phyloP scores from a whole-genome alignment of 2,113 vertebrate genomes.

The Takifugu bimaculatus region DNA sequence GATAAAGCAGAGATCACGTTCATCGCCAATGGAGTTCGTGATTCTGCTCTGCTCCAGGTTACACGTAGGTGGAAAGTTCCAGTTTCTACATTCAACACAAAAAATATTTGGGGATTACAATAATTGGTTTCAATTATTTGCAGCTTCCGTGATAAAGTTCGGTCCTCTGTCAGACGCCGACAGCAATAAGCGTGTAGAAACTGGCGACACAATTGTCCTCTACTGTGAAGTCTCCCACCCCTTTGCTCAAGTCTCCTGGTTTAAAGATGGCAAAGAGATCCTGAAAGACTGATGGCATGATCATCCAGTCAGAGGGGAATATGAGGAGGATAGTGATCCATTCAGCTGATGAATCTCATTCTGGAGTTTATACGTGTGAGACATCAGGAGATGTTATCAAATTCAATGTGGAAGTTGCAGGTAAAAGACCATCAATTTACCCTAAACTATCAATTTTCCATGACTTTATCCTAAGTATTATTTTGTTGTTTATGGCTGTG shows the following conservation, averaged over 20 bases:
- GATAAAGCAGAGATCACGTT: slow-evolving; percentile 80
- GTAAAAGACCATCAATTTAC: slow-evolving; percentile 43
- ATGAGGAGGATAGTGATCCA: slow-evolving; percentile 76
- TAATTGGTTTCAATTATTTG: slow-evolving; percentile 5
- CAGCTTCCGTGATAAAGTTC: slow-evolving; percentile 69
- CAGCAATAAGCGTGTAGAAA: slow-evolving; percentile 55
- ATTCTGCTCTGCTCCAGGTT: slow-evolving; percentile 79
- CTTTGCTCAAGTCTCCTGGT: slow-evolving; percentile 65
- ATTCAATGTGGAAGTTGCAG: slow-evolving; percentile 73
- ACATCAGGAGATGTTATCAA: slow-evolving; percentile 60
- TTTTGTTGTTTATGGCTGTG: not conserved
- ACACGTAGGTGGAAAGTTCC: slow-evolving; percentile 70
- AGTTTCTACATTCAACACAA: no score
- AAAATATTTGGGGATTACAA: not conserved
- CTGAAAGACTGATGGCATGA: slow-evolving; percentile 46
- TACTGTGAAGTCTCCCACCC: slow-evolving; percentile 75
- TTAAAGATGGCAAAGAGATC: slow-evolving; percentile 70
- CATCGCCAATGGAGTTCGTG: slow-evolving; percentile 74
- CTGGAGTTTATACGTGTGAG: slow-evolving; percentile 75
- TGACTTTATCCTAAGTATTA: not conserved
- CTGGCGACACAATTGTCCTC: slow-evolving; percentile 66
- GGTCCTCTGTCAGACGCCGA: slow-evolving; percentile 62
- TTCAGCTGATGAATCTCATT: slow-evolving; percentile 61
- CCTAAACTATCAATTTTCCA: not conserved
- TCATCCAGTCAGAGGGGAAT: slow-evolving; percentile 73